Conservation (phyloP, 2,797 vertebrate species). For the Antennarius maculatus region DNA sequence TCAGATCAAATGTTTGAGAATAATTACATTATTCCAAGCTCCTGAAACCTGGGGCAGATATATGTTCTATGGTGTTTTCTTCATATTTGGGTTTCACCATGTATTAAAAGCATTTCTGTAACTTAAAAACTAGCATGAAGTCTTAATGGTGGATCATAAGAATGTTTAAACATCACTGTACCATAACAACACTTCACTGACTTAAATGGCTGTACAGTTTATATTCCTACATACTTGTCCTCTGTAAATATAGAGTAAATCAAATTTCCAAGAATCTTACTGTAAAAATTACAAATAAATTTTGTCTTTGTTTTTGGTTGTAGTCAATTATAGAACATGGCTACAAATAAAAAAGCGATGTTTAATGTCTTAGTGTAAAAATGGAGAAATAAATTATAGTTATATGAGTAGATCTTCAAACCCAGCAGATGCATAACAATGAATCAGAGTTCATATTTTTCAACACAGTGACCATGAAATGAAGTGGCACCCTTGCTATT, state of each 20-base stretch:
- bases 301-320: conserved; percentile 13
- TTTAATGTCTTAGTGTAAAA: background rate
- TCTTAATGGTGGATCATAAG: conserved; percentile 8
- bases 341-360: background rate
- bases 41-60: background rate
- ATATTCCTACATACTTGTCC: background rate
- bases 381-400: background rate
- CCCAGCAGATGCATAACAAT: no score
- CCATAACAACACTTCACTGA: conserved; percentile 35
- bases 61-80: background rate
- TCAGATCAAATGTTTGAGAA: conserved; percentile 7
- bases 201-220: conserved; percentile 20
- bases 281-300: conserved; percentile 52
- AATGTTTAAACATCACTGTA: conserved; percentile 22
- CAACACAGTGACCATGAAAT: no score
- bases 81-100: conserved; percentile 5
- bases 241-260: conserved; percentile 38
- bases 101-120: background rate
- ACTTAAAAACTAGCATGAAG: conserved; percentile 1
- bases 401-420: no score
- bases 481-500: no score
- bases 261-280: conserved; percentile 24
- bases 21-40: conserved; percentile 7
- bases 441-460: no score
- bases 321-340: background rate